Conservation (phyloP, 1,140 invertebrate genomes). For the Drosophila varians region DNA sequence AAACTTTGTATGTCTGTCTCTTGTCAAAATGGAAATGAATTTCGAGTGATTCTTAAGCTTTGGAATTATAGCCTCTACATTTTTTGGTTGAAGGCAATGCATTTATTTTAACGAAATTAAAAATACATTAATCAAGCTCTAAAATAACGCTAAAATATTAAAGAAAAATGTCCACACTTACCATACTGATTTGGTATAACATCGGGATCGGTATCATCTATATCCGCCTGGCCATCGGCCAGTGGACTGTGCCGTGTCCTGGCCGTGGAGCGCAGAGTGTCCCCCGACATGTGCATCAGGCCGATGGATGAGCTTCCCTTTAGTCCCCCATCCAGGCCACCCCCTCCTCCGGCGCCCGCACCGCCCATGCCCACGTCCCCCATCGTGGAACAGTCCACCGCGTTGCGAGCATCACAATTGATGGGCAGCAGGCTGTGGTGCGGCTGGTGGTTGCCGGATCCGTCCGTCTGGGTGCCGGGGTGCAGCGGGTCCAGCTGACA, state of each 20-base stretch:
- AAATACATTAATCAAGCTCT: background rate
- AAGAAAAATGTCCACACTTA: slow-evolving; percentile 83
- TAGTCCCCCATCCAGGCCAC: slow-evolving; percentile 31
- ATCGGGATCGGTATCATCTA: slow-evolving; percentile 90
- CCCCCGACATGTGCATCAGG: slow-evolving; percentile 49
- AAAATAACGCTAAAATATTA: too few relatives aligned
- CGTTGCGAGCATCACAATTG: slow-evolving; percentile 71
- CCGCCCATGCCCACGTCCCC: slow-evolving; percentile 44
- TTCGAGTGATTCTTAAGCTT: background rate
- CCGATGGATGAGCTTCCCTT: slow-evolving; percentile 56
- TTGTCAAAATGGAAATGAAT: background rate
- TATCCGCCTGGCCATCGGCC: slow-evolving; percentile 84
- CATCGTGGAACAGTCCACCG: slow-evolving; percentile 51
- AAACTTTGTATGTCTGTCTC: background rate
- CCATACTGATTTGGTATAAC: slow-evolving; percentile 94
- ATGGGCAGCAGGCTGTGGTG: slow-evolving; percentile 79
- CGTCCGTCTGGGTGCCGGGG: slow-evolving; percentile 66
- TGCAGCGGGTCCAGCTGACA: slow-evolving; percentile 82
- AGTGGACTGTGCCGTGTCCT: slow-evolving; percentile 69
- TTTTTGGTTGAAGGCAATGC: too few relatives aligned
- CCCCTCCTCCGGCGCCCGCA: slow-evolving; percentile 27
- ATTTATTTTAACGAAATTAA: background rate
- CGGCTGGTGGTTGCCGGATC: slow-evolving; percentile 61
- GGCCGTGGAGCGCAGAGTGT: slow-evolving; percentile 68
- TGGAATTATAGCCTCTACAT: too few relatives aligned